Evolutionary conservation across 2,797 vertebrate species (phyloP), one percentile per base, ranked within the genome.

Genomic region (Amblyraja radiata): DNA sequence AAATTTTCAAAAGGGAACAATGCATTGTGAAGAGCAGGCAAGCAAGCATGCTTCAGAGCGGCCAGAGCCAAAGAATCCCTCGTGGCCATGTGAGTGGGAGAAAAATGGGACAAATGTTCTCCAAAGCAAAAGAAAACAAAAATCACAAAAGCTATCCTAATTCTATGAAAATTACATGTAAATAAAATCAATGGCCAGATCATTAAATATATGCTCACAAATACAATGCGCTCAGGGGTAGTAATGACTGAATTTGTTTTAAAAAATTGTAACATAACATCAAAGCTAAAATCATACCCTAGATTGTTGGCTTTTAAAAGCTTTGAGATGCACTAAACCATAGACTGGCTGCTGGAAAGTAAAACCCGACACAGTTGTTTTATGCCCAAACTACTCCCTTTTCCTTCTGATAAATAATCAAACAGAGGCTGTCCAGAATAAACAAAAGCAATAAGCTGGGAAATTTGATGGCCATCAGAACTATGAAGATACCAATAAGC

Each of bases 321-420:
- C 6, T 92, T 73, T 36, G 10, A 74, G 14, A 92, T 54, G 39
- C 63, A 68, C 36, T 76, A 92, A 73, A 76, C 39, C 25, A 92
- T 74, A 74, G 39, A 68, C 28, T 71, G 32, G 25, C 90, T 74
- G 96, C 96, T 97, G 97, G 98, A 98, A 98, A 98, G 98, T 97
- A 98, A 98, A 99, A 98, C 97, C 98, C 96, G 97, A 96, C 95
- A 95, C 94, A 96, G 97, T 98, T 98, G 97, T 98, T 98, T 98
- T 97, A 97, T 97, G 97, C 97, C 97, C 96, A 96, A 97, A 97
- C 97, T 97, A 97, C 97, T 98, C 98, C 97, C 97, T 98, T 97
- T 96, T 96, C 97, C 97, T 97, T 97, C 97, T 97, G 97, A 98
- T 98, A 99, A 98, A 98, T 99, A 99, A 99, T 98, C 97, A 98